phyloP scores from a whole-genome alignment of 2,888 invertebrate genomes.

The Odontocerum albicorne region DNA sequence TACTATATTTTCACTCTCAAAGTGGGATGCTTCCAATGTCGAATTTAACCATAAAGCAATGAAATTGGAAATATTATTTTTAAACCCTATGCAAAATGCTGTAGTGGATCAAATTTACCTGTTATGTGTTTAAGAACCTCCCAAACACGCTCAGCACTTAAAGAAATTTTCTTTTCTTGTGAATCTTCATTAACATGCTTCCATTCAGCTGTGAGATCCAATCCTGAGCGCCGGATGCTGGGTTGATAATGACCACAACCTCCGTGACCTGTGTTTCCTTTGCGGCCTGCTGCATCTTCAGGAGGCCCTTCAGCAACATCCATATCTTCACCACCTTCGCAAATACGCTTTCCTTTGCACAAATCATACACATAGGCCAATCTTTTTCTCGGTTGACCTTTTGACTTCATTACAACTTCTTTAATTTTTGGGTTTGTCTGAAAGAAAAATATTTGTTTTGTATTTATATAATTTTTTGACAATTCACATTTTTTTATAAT shows the following conservation, averaged over 20 bases:
- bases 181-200: constrained; percentile 98
- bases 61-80: too few relatives aligned
- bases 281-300: constrained; percentile 43
- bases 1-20: too few relatives aligned
- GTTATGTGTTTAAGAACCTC: constrained; percentile 95
- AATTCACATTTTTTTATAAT: too few relatives aligned
- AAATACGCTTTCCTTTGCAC: constrained; percentile 97
- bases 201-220: constrained; percentile 98
- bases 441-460: constrained; percentile 42
- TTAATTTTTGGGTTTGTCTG: constrained; percentile 89
- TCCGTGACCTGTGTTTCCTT: constrained; percentile 73
- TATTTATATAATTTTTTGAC: too few relatives aligned
- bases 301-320: constrained; percentile 70
- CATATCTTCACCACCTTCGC: constrained; percentile 98
- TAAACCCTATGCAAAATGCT: too few relatives aligned
- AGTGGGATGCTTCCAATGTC: too few relatives aligned
- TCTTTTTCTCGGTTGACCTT: constrained; percentile 93
- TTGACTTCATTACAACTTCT: constrained; percentile 93
- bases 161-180: constrained; percentile 91
- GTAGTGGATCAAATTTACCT: constrained; percentile 49
- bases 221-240: constrained; percentile 81
- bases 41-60: too few relatives aligned
- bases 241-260: constrained; percentile 99
- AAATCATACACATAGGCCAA: constrained; percentile 95
- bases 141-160: constrained; percentile 95